Conservation (phyloP, 2,797 vertebrate genomes). For the Molossus alvarezi region DNA sequence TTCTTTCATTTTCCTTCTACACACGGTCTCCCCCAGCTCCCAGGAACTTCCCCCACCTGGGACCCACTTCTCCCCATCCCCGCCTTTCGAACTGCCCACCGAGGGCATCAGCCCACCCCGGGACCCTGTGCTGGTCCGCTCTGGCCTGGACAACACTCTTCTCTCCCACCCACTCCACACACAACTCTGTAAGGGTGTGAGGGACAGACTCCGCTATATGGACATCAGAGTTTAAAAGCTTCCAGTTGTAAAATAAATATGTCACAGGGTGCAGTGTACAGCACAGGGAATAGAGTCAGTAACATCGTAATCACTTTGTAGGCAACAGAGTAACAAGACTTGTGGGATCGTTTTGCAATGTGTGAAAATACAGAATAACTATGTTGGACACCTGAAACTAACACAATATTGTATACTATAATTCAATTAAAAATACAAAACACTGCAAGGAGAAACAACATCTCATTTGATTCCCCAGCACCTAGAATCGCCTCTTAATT, state of each 20-base stretch:
- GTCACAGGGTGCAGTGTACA: neutral
- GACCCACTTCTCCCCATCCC: neutral
- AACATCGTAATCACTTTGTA: neutral
- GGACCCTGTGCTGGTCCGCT: neutral
- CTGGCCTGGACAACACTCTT: neutral
- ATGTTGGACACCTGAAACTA: neutral
- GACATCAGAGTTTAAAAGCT: neutral
- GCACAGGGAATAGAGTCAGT: neutral
- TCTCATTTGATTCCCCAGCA: neutral
- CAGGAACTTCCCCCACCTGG: neutral
- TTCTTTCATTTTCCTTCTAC: neutral
- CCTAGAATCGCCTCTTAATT: neutral
- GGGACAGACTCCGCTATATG: neutral
- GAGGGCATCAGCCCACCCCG: rapidly evolving
- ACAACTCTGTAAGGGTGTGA: neutral
- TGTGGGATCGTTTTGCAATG: neutral
- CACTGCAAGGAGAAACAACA: neutral
- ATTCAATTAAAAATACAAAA: neutral
- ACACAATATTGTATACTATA: neutral
- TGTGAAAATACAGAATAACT: neutral
- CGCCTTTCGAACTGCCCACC: neutral
- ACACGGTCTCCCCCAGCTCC: neutral
- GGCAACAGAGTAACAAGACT: neutral
- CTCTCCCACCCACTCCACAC: neutral
- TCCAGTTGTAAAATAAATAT: neutral